Percentiles rank a stretch among this genome's conserved stretches.
These are phyloP conservation scores for Toxostoma redivivum DNA, from an alignment of 2,113 vertebrate species.

Conservation along the genomic window DNA sequence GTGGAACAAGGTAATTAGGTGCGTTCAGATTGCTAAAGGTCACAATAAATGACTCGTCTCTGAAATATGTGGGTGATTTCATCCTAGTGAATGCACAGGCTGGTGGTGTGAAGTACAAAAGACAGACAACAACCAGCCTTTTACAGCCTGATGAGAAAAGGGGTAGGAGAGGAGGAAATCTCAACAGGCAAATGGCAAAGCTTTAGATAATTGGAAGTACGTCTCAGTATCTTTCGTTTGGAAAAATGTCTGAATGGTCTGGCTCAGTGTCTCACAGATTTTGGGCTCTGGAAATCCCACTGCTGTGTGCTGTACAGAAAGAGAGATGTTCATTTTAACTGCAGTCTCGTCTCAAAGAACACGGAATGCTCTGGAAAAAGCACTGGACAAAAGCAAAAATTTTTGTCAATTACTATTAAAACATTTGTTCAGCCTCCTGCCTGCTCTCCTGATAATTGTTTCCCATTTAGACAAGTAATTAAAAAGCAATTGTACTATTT, in stretches of 20 bases:
- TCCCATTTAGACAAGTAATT: conserved; percentile 51
- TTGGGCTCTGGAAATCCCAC: not conserved
- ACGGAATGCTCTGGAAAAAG: not conserved
- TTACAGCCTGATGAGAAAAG: not conserved
- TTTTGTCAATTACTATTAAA: not conserved
- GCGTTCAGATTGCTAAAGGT: not conserved
- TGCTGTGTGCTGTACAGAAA: not conserved
- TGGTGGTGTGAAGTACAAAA: not conserved
- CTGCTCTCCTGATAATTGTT: not conserved
- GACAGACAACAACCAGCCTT: not conserved
- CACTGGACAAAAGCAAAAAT: not conserved
- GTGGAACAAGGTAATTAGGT: not conserved
- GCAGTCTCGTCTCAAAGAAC: not conserved
- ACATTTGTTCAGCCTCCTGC: conserved; percentile 12
- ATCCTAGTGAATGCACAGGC: not conserved
- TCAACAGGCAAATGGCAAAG: not conserved
- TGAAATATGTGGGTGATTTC: not conserved
- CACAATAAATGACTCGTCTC: not conserved
- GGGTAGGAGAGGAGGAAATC: not conserved
- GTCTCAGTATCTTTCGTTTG: not conserved
- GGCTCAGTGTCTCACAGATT: not conserved
- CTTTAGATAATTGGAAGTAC: not conserved
- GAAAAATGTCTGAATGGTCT: not conserved
- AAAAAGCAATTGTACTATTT: conserved; percentile 48
- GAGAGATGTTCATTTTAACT: not conserved